Percentiles rank a stretch among this genome's conserved stretches.
Conservation (phyloP, 2,888 invertebrate genomes). For the Amphipoea oculea region DNA sequence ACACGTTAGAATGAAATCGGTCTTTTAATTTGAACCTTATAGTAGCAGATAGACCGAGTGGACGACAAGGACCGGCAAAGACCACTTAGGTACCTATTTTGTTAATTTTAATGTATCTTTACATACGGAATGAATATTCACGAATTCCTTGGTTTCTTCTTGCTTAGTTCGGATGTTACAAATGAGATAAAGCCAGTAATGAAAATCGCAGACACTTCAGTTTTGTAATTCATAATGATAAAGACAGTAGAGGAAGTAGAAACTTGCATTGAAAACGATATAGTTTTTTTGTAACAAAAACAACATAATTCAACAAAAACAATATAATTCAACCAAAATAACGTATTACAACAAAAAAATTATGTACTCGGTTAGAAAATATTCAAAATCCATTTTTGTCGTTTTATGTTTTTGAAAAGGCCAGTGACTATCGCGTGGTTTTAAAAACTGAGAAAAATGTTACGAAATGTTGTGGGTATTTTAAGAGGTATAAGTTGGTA, state of each 20-base stretch:
- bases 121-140: neutral
- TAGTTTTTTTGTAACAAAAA: neutral
- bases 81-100: neutral
- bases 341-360: too few relatives aligned
- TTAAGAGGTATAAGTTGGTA: neutral
- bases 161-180: too few relatives aligned
- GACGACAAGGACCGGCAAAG: neutral
- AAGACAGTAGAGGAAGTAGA: neutral
- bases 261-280: neutral
- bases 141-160: too few relatives aligned
- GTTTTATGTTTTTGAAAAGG: neutral
- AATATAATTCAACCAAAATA: too few relatives aligned
- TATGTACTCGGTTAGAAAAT: neutral
- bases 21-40: neutral
- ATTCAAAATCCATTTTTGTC: neutral
- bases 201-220: neutral
- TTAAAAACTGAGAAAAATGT: neutral
- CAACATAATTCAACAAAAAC: too few relatives aligned
- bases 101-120: neutral
- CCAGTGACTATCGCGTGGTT: neutral
- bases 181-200: neutral
- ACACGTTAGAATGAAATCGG: neutral
- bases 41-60: neutral
- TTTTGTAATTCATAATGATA: neutral
- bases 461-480: neutral